Conservation (phyloP, 2,888 invertebrate species). For the Itoplectis maculator region DNA sequence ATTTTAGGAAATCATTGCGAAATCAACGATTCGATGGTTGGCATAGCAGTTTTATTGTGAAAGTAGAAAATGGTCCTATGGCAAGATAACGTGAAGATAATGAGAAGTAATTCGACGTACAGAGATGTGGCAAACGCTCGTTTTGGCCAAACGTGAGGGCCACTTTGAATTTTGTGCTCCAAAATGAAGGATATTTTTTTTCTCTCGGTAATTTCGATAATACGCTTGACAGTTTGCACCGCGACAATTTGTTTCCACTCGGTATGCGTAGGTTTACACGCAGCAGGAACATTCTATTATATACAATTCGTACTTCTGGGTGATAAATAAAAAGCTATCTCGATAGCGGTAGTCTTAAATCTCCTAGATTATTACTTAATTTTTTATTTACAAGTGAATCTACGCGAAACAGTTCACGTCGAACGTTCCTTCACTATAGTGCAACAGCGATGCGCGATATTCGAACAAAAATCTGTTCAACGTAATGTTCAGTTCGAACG, state of each 20-base stretch:
- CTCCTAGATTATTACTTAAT: conserved; percentile 68
- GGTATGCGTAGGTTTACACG: conserved; percentile 40
- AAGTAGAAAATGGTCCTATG: conserved; percentile 33
- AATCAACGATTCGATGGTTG: conserved; percentile 16
- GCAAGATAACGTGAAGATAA: conserved; percentile 5
- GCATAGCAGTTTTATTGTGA: conserved; percentile 38
- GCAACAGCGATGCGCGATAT: not conserved
- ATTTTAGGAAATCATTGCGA: not conserved
- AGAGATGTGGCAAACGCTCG: conserved; percentile 2
- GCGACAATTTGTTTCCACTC: not conserved
- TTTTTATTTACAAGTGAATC: conserved; percentile 75
- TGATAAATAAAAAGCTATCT: conserved; percentile 71
- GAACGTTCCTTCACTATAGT: conserved; percentile 18
- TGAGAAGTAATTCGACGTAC: not conserved
- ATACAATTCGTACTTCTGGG: conserved; percentile 69
- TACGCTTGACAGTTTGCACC: conserved; percentile 3
- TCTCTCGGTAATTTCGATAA: conserved; percentile 4
- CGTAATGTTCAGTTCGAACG: not conserved
- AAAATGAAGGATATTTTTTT: conserved; percentile 26
- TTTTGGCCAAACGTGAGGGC: not conserved
- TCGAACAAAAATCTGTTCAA: not conserved
- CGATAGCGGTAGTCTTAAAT: conserved; percentile 64
- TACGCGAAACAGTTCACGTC: conserved; percentile 22
- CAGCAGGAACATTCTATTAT: conserved; percentile 75
- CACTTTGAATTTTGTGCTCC: conserved; percentile 39